Evolutionary conservation across 2,113 vertebrate species (phyloP).

Genomic region (Isichthys henryi): DNA sequence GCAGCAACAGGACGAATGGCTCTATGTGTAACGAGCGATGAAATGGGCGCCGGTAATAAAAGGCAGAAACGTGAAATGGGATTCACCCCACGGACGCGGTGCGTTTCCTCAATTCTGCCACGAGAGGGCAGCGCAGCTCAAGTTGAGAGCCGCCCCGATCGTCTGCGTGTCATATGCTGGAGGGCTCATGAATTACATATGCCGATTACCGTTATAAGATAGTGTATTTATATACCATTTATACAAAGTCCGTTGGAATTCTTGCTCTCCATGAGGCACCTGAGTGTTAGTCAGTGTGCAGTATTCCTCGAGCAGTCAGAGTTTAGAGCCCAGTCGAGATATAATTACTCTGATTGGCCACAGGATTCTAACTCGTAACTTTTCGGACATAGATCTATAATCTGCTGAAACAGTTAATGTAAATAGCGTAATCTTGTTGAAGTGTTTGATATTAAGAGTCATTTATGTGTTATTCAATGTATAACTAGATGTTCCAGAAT

Average conservation of each 20-base stretch:
- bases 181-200: not conserved
- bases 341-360: not conserved
- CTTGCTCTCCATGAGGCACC: not conserved
- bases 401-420: not conserved
- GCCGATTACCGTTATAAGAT: not conserved
- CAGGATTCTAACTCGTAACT: not conserved
- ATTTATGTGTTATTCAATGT: not conserved
- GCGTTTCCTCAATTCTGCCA: not conserved
- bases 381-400: not conserved
- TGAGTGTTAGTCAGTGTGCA: not conserved
- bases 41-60: not conserved
- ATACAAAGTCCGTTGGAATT: not conserved
- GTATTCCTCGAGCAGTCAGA: not conserved
- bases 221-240: not conserved
- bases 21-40: slow-evolving; percentile 2
- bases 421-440: not conserved
- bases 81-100: not conserved
- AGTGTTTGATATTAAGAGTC: not conserved
- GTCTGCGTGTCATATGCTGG: not conserved
- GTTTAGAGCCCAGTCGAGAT: not conserved
- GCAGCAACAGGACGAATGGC: not conserved
- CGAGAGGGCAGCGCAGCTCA: not conserved
- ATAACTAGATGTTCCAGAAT: not conserved
- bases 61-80: not conserved
- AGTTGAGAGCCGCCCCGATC: not conserved